Percentiles rank a stretch among this genome's conserved stretches.
phyloP scores from a whole-genome alignment of 2,888 invertebrate genomes.

The Mellilla xanthometata region DNA sequence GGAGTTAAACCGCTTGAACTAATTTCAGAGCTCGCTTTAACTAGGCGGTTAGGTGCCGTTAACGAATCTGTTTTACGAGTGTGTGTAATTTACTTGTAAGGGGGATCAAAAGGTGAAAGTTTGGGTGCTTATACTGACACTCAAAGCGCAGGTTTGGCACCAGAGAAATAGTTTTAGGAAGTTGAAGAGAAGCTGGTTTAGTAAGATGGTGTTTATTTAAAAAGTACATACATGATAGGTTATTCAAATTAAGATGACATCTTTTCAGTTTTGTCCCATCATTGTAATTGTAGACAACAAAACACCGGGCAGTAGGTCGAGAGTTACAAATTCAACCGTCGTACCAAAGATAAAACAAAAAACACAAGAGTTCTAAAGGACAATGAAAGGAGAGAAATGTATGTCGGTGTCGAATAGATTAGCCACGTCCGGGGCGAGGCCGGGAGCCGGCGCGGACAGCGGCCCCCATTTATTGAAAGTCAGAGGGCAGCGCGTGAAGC shows the following conservation, averaged over 20 bases:
- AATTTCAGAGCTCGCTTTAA: constrained; percentile 29
- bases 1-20: constrained; percentile 32
- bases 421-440: constrained; percentile 46
- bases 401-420: constrained; percentile 54
- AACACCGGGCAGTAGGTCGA: no score
- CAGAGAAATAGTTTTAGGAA: constrained; percentile 1
- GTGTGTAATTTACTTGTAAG: constrained; percentile 15
- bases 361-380: constrained; percentile 26
- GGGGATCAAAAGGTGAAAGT: constrained; percentile 9
- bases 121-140: not conserved
- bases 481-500: constrained; percentile 69
- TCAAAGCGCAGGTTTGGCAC: not conserved
- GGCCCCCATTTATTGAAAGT: constrained; percentile 72
- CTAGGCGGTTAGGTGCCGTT: constrained; percentile 23
- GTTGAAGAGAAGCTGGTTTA: not conserved
- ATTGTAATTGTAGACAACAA: no score
- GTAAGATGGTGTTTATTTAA: no score
- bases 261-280: no score
- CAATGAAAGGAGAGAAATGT: constrained; percentile 36
- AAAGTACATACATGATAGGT: no score
- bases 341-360: constrained; percentile 26
- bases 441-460: constrained; percentile 26
- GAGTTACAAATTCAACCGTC: no score
- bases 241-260: no score
- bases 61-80: constrained; percentile 17